Evolutionary conservation across 2,797 vertebrate genomes (phyloP), one percentile per base, ranked within the genome.

Genomic region (Sebastes glaucus): DNA sequence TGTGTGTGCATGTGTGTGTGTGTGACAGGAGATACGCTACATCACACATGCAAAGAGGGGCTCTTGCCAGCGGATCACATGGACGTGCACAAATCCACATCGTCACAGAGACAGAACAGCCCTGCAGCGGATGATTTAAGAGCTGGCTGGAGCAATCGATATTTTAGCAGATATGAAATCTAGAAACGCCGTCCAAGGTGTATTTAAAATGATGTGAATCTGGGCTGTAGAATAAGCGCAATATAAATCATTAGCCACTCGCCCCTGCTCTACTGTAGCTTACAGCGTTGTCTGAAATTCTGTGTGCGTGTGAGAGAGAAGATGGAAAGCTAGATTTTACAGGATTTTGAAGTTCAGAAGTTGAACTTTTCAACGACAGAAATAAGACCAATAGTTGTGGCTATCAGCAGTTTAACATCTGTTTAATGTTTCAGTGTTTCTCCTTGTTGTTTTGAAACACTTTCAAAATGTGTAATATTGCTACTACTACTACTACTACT

Each of bases 141-240:
- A 87, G 81, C 78, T 77, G 77, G 73, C 77, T 30, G 71, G n/a
- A 83, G 74, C 78, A 75, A 95, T 94, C 92, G 81, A 93, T 95
- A 92, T 92, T 91, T 90, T 28, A 91, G 74, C 84, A 89, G 87
- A 92, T 93, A 91, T 88, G 78, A 84, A 94, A 88, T 89, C 82
- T 70, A 80, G 74, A 90, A 88, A 88, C 35, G 69, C 77, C 68
- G 63, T 85, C 81, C 62, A 59, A 87, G 77, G 80, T 90, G 87
- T 89, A 79, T 91, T 93, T 92, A 85, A 93, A 92, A 89, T 88
- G 52, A 89, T 90, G 87, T 82, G 83, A 89, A 84, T 89, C 64
- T 84, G 62, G 72, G 70, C 81, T 72, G 85, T 63, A 83, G 80
- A 90, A 89, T 89, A 89, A 90, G 71, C 35, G 7, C 59, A 38